Conservation (phyloP, 2,113 vertebrate genomes). For the Colinus virginianus region DNA sequence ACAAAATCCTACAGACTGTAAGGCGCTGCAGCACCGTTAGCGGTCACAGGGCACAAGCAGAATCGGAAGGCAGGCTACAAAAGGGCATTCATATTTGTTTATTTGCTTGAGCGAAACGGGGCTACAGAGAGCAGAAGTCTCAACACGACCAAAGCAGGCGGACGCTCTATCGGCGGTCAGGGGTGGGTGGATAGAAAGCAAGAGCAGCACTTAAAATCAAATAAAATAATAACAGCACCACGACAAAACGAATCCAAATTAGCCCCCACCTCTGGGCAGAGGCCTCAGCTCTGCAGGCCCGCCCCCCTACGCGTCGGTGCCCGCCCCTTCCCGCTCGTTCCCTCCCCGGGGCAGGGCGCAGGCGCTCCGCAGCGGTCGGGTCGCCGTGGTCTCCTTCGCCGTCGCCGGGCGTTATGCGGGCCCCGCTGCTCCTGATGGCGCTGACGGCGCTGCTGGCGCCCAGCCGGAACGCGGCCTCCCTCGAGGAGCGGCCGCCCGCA, state of each 20-base stretch:
- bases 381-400: too few relatives aligned
- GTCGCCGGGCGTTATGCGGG: neutral
- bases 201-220: accelerated
- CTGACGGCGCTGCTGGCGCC: neutral
- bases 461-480: neutral
- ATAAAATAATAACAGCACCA: neutral
- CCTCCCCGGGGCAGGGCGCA: neutral
- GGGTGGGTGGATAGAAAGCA: accelerated
- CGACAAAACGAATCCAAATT: neutral
- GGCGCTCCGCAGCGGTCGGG: neutral
- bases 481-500: neutral
- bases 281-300: too few relatives aligned
- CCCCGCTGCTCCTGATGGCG: neutral
- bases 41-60: neutral
- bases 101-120: accelerated
- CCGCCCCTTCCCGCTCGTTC: neutral
- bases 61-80: neutral
- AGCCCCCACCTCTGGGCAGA: too few relatives aligned
- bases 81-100: neutral
- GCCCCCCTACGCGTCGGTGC: too few relatives aligned
- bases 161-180: too few relatives aligned
- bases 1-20: neutral
- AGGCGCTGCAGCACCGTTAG: too few relatives aligned
- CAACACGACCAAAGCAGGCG: accelerated
- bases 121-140: accelerated